Evolutionary conservation across 2,888 invertebrate genomes (phyloP), one percentile per base, ranked within the genome.

Genomic region (Drosophila koepferae): DNA sequence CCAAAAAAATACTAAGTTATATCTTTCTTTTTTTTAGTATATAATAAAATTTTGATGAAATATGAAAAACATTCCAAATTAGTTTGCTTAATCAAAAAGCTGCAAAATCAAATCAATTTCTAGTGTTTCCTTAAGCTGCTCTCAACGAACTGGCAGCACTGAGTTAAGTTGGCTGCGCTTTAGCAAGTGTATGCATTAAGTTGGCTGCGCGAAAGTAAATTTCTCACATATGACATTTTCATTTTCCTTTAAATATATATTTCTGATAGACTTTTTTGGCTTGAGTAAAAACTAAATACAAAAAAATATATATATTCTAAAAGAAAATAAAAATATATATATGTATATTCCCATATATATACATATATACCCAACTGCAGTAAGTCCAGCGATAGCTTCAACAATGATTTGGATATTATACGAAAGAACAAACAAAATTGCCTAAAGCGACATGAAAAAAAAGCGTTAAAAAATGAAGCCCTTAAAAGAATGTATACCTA

Each of bases 401-500:
- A 54, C 64, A 59, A 62, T 73, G 58, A 64, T 56, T 60, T 43
- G 69, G 40, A 40, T 46, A 46, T 43, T 43, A 18, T 20, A 12
- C 16, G 40, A 40, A n/a, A 14, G 40, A 40, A 40, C 16, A 41
- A 56, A 43, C 5, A 44, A 62, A 12, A 20, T 43, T 20, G 16
- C 36, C 23, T 28, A 40, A 28, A 40, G 63, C 63, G 49, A 55
- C 48, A 65, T 28, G 28, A 28, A 28, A 28, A 28, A 2, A 28
- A 28, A 28, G 28, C 28, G 28, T 28, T 28, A 41, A 34, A 65
- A 18, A 61, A 55, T 68, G 46, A 36, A 72, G 40, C 66, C 81
- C 70, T 68, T 82, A 72, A 85, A 68, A 66, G 64, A 56, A 68
- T 89, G 85, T 85, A 85, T 85, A 85, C 89, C 86, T 89, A 87